Evolutionary conservation across 2,113 vertebrate genomes (phyloP).

Genomic region (Loxodonta africana): DNA sequence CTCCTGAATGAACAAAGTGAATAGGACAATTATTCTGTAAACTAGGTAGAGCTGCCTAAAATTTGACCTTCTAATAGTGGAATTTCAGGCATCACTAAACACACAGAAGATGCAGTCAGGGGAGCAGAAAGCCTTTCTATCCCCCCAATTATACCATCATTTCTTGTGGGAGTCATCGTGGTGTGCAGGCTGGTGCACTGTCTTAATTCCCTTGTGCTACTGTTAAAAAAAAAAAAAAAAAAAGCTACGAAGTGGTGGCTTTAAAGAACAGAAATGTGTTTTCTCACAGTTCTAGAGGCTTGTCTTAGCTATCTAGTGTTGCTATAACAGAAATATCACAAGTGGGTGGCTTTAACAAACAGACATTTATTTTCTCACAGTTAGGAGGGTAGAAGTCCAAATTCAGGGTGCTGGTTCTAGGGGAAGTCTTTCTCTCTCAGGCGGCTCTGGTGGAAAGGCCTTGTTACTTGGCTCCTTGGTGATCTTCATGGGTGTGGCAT

Average conservation of each 20-base stretch:
- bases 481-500: neutral
- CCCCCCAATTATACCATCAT: neutral
- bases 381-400: neutral
- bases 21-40: slow-evolving; percentile 39
- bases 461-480: neutral
- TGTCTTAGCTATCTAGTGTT: neutral
- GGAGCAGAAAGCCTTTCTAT: neutral
- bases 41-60: neutral
- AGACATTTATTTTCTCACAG: neutral
- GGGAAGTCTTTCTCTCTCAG: neutral
- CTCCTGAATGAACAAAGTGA: slow-evolving; percentile 38
- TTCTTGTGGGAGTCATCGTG: rapidly evolving
- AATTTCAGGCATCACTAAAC: slow-evolving; percentile 35
- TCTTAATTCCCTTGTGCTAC: neutral
- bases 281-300: neutral
- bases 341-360: neutral
- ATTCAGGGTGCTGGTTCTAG: neutral
- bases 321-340: neutral
- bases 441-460: neutral
- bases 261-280: neutral
- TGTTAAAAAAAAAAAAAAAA: neutral
- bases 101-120: neutral
- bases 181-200: neutral
- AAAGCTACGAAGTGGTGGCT: neutral
- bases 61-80: neutral